phyloP scores from a whole-genome alignment of 2,113 vertebrate species.

The Melozone crissalis region DNA sequence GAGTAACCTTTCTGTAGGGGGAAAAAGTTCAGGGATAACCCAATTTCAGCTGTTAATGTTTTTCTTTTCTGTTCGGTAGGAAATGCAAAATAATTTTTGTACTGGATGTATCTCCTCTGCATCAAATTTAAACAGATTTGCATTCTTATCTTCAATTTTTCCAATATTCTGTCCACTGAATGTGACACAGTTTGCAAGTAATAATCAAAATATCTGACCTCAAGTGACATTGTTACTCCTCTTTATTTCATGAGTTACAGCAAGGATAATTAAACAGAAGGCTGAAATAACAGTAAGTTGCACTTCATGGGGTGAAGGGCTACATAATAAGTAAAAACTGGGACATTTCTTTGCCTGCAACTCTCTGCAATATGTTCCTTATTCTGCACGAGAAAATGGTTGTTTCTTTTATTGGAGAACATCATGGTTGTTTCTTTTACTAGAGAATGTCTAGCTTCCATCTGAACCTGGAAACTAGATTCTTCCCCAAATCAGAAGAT shows the following conservation, averaged over 20 bases:
- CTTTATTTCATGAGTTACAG: background rate
- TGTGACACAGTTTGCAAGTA: background rate
- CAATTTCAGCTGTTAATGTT: background rate
- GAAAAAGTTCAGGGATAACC: background rate
- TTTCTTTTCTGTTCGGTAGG: background rate
- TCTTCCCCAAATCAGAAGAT: background rate
- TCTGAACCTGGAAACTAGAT: background rate
- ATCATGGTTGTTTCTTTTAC: background rate
- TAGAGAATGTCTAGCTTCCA: background rate
- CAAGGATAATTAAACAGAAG: background rate
- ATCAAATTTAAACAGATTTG: background rate
- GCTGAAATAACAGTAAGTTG: background rate
- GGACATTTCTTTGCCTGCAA: background rate
- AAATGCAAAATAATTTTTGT: background rate
- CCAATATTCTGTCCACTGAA: background rate
- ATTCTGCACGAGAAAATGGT: background rate
- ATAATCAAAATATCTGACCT: background rate
- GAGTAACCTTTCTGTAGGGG: background rate
- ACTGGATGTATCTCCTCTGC: background rate
- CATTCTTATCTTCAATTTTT: background rate
- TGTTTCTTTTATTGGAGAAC: background rate
- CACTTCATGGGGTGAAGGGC: background rate
- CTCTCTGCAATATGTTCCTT: background rate
- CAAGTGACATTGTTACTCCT: background rate
- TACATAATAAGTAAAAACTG: background rate